Evolutionary conservation across 1,140 invertebrate species (phyloP).

Genomic region (Cotesia chilonis): DNA sequence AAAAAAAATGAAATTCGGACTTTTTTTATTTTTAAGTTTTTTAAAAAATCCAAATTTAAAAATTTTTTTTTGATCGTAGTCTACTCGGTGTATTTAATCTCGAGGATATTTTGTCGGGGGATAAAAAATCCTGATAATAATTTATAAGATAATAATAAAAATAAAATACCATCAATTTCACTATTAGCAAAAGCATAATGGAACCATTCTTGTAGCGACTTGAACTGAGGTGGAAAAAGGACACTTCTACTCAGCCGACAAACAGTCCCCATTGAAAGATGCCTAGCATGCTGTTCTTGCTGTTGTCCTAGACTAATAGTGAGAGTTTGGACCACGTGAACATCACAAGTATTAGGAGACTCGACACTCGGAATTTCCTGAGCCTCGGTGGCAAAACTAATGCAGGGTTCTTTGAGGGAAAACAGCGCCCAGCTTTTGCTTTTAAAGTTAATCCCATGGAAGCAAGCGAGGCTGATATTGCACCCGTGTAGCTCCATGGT

Average conservation of each 20-base stretch:
- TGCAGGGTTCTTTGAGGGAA: slow-evolving; percentile 91
- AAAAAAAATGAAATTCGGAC: too few relatives aligned
- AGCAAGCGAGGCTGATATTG: slow-evolving; percentile 94
- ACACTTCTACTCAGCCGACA: slow-evolving; percentile 90
- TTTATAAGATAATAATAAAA: background rate
- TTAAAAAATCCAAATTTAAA: too few relatives aligned
- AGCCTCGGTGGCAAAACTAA: slow-evolving; percentile 94
- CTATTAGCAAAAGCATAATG: slow-evolving; percentile 93
- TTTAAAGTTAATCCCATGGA: slow-evolving; percentile 97
- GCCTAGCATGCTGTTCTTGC: slow-evolving; percentile 73
- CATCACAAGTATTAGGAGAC: slow-evolving; percentile 66
- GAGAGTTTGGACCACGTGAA: slow-evolving; percentile 86
- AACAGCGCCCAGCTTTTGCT: slow-evolving; percentile 97
- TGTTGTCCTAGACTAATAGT: slow-evolving; percentile 86
- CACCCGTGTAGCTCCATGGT: slow-evolving; percentile 90
- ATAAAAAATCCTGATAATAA: too few relatives aligned
- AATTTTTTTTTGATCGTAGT: too few relatives aligned
- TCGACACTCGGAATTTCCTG: slow-evolving; percentile 80
- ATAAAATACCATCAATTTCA: slow-evolving; percentile 87
- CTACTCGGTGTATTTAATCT: too few relatives aligned
- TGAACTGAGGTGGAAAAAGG: slow-evolving; percentile 92
- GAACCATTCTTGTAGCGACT: slow-evolving; percentile 93
- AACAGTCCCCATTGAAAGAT: slow-evolving; percentile 90
- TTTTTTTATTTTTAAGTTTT: too few relatives aligned
- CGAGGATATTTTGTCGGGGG: too few relatives aligned